A percentile compares a stretch with the other conserved stretches of the same genome.
These are phyloP conservation scores for Apostichopus leukothele DNA, from an alignment of 53 echinoderm and acorn worm species.

Conservation along the genomic window DNA sequence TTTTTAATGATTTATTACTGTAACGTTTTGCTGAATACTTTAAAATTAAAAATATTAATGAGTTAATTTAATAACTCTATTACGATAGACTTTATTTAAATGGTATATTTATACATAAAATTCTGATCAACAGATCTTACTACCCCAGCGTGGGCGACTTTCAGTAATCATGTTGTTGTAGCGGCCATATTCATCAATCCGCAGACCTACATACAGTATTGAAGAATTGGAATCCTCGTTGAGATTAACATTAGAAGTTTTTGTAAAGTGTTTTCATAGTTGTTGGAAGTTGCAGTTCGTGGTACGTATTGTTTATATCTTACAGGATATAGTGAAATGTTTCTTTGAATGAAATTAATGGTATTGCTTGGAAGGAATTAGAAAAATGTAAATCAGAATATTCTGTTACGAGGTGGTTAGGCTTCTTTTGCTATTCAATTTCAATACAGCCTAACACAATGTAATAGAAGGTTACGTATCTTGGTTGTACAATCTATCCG, in stretches of 20 bases:
- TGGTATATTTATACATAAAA: too few species aligned
- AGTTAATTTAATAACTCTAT: too few species aligned
- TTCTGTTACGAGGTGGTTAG: slow-evolving; percentile 13
- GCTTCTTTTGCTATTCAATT: neutral
- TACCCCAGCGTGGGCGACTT: slow-evolving; percentile 37
- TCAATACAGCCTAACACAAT: neutral
- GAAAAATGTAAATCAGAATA: neutral
- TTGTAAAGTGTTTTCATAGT: neutral
- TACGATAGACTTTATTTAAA: too few species aligned
- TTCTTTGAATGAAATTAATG: too few species aligned
- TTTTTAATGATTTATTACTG: too few species aligned
- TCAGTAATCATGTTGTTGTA: slow-evolving; percentile 38
- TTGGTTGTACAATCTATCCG: too few species aligned
- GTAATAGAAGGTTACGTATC: neutral
- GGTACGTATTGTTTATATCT: neutral
- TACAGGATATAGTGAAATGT: too few species aligned
- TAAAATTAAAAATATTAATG: too few species aligned
- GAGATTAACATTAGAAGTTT: neutral
- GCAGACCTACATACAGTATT: neutral
- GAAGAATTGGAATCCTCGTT: neutral
- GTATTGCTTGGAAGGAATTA: neutral
- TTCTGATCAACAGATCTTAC: neutral
- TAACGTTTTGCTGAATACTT: too few species aligned
- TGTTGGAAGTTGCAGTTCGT: neutral
- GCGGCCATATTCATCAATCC: slow-evolving; percentile 33